Evolutionary conservation across 1,140 invertebrate species (phyloP).

Genomic region (Chymomyza costata): DNA sequence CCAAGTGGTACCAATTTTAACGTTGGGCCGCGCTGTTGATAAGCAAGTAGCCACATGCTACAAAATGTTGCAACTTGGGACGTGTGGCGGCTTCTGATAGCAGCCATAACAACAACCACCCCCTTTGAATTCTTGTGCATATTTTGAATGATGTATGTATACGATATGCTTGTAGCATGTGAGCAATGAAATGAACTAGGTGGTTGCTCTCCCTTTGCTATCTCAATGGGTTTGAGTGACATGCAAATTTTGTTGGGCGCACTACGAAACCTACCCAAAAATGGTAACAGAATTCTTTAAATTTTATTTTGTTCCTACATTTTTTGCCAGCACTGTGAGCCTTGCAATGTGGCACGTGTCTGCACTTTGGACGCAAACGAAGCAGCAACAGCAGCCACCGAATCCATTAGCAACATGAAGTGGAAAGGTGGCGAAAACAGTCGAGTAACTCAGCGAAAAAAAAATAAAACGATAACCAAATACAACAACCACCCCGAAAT

Average conservation of each 20-base stretch:
- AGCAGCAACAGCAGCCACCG: slow-evolving; percentile 35
- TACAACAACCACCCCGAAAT: no score
- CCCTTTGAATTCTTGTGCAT: slow-evolving; percentile 40
- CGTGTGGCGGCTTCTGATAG: slow-evolving; percentile 70
- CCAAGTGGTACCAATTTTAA: no score
- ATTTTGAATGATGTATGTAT: slow-evolving; percentile 67
- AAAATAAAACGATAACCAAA: no score
- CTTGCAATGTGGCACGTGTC: slow-evolving; percentile 52
- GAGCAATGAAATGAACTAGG: neutral
- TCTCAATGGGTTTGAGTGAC: slow-evolving; percentile 18
- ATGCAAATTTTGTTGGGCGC: slow-evolving; percentile 59
- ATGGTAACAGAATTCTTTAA: neutral
- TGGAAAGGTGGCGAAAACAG: neutral
- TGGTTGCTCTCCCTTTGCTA: slow-evolving; percentile 31
- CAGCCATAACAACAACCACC: slow-evolving; percentile 11
- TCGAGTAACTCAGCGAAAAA: no score
- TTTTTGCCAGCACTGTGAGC: slow-evolving; percentile 44
- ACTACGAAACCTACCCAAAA: slow-evolving; percentile 48
- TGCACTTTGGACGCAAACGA: slow-evolving; percentile 63
- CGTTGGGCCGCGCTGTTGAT: slow-evolving; percentile 33
- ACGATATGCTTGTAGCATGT: no score
- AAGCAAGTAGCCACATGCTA: slow-evolving; percentile 44
- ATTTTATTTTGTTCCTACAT: no score
- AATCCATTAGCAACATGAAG: slow-evolving; percentile 8
- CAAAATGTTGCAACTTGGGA: slow-evolving; percentile 65